phyloP scores from a whole-genome alignment of 2,888 invertebrate species.

The Sisyra terminalis region DNA sequence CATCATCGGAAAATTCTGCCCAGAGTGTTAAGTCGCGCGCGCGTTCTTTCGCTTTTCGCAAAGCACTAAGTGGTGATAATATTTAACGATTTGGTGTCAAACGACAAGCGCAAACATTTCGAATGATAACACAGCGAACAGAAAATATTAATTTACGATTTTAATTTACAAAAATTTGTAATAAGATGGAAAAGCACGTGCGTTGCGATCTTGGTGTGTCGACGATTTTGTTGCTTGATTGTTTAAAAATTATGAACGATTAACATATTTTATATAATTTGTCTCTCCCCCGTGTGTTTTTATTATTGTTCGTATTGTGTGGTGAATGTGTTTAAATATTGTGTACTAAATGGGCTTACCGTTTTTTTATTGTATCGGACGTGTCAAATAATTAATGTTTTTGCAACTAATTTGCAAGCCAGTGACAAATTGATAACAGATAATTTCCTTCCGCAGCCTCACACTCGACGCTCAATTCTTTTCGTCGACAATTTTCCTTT shows the following conservation, averaged over 20 bases:
- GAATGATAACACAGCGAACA: too few species aligned
- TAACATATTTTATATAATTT: slow-evolving; percentile 6
- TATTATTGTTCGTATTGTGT: slow-evolving; percentile 1
- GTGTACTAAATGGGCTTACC: neutral
- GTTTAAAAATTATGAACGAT: slow-evolving; percentile 6
- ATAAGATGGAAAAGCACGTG: neutral
- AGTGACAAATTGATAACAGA: slow-evolving; percentile 4
- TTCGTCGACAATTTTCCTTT: too few species aligned
- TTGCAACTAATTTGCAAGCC: slow-evolving; percentile 3
- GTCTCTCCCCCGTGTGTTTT: neutral
- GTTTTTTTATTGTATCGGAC: neutral
- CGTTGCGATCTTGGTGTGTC: too few species aligned
- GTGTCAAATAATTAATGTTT: slow-evolving; percentile 6
- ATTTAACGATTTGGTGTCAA: slow-evolving; percentile 30
- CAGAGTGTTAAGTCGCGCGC: neutral
- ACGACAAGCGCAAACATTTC: too few species aligned
- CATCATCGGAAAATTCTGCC: neutral
- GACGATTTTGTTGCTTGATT: neutral
- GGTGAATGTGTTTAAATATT: neutral
- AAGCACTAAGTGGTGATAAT: slow-evolving; percentile 14
- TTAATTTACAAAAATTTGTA: slow-evolving; percentile 27
- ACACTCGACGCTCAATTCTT: too few species aligned
- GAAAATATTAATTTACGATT: slow-evolving; percentile 26
- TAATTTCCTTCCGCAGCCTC: too few species aligned
- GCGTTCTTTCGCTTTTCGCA: neutral